These are phyloP conservation scores for Brachypalpus laphriformis DNA, from an alignment of 2,888 invertebrate species.

Conservation along the genomic window DNA sequence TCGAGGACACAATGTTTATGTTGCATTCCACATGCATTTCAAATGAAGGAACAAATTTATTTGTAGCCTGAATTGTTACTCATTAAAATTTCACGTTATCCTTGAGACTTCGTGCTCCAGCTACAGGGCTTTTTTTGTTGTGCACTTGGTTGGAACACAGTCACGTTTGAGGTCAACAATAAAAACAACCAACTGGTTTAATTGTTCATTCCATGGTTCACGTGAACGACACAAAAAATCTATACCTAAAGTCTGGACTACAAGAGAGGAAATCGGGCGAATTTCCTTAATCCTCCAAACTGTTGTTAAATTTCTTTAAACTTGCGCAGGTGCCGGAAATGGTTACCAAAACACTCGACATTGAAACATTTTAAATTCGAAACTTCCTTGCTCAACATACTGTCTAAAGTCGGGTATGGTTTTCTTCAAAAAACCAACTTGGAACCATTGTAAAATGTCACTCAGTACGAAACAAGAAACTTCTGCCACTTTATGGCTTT, in stretches of 20 bases:
- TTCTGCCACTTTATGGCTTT: constrained; percentile 33
- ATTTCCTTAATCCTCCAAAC: no score
- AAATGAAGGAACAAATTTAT: neutral
- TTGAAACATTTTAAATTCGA: no score
- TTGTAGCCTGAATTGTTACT: constrained; percentile 4
- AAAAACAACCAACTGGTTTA: constrained; percentile 7
- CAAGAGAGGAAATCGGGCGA: neutral
- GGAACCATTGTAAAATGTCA: constrained; percentile 8
- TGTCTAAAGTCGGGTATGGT: neutral
- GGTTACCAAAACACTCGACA: no score
- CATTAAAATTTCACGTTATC: constrained; percentile 21
- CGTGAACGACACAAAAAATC: neutral
- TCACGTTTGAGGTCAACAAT: constrained; percentile 48
- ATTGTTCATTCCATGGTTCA: constrained; percentile 3
- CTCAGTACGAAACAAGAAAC: constrained; percentile 11
- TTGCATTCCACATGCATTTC: neutral
- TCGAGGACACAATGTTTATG: neutral
- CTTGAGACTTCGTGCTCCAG: neutral
- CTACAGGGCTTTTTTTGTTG: neutral
- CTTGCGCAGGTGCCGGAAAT: no score
- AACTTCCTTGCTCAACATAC: neutral
- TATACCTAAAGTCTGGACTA: neutral
- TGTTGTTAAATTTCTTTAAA: no score
- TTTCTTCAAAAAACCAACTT: neutral
- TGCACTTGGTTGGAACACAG: constrained; percentile 3